These are phyloP conservation scores for Microctonus hyperodae DNA, from an alignment of 2,888 invertebrate genomes.

Conservation along the genomic window DNA sequence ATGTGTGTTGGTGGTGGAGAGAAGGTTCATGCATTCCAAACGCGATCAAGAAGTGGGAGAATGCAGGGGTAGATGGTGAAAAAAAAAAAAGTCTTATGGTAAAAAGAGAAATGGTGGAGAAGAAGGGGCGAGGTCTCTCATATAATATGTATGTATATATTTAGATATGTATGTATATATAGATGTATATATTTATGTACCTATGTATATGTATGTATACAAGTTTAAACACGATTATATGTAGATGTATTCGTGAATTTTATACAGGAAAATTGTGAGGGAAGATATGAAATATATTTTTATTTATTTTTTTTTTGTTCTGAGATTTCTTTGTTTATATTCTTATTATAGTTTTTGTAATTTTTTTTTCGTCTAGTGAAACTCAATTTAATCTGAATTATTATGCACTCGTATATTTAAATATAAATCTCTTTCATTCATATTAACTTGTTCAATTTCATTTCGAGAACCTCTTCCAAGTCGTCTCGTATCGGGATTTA, in stretches of 20 bases:
- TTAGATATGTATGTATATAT: background rate
- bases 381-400: slow-evolving; percentile 6
- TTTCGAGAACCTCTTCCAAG: slow-evolving; percentile 6
- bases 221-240: background rate
- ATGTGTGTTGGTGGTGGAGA: slow-evolving; percentile 19
- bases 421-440: slow-evolving; percentile 23
- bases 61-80: slow-evolving; percentile 1
- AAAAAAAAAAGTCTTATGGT: background rate
- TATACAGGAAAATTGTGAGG: background rate
- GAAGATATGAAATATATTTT: background rate
- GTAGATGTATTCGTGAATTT: slow-evolving; percentile 2
- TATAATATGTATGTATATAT: background rate
- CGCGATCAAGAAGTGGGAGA: slow-evolving; percentile 13
- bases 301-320: background rate
- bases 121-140: background rate
- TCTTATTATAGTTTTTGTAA: background rate
- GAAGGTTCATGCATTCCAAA: slow-evolving; percentile 29
- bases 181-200: too few relatives aligned
- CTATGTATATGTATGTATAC: background rate
- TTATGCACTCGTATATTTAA: slow-evolving; percentile 19
- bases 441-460: slow-evolving; percentile 25
- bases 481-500: background rate
- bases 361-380: background rate
- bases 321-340: background rate
- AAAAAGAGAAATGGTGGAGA: background rate